Percentiles rank a stretch among this genome's conserved stretches.
phyloP scores from a whole-genome alignment of 2,888 invertebrate genomes.

The Scaptodrosophila latifasciaeformis region DNA sequence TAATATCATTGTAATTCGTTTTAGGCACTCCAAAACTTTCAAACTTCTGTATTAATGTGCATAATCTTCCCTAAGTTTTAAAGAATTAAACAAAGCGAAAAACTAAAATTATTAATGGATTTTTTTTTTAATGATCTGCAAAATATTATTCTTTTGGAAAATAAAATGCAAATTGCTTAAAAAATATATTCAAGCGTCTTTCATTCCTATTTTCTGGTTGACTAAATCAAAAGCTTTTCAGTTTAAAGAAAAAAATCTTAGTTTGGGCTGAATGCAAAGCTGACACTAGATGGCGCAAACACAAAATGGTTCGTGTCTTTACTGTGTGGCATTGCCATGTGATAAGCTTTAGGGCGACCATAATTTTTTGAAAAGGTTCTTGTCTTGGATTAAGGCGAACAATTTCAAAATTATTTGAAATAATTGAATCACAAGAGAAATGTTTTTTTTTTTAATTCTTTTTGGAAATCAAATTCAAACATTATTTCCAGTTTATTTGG shows the following conservation, averaged over 20 bases:
- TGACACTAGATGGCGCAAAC: background rate
- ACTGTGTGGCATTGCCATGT: too few relatives aligned
- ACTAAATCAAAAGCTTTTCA: too few relatives aligned
- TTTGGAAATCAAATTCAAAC: too few relatives aligned
- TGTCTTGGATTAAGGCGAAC: too few relatives aligned
- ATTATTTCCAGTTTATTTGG: too few relatives aligned
- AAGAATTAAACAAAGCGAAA: slow-evolving; percentile 21
- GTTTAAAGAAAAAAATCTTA: too few relatives aligned
- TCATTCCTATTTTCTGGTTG: background rate
- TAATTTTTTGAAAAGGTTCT: too few relatives aligned
- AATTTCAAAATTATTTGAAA: too few relatives aligned
- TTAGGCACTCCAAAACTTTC: slow-evolving; percentile 29
- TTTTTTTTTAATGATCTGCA: slow-evolving; percentile 40
- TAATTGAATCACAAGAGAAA: too few relatives aligned
- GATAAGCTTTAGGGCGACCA: too few relatives aligned
- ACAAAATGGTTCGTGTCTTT: background rate
- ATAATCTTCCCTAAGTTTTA: slow-evolving; percentile 46
- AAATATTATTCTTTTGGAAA: slow-evolving; percentile 2
- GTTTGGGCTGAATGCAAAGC: too few relatives aligned
- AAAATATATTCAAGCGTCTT: slow-evolving; percentile 2
- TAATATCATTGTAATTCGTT: slow-evolving; percentile 26
- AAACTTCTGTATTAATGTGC: slow-evolving; percentile 43
- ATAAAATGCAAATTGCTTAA: slow-evolving; percentile 27
- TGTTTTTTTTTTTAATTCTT: too few relatives aligned
- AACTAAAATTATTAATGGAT: slow-evolving; percentile 26